Conservation (phyloP, 2,113 vertebrate species). For the Ptilonorhynchus violaceus region DNA sequence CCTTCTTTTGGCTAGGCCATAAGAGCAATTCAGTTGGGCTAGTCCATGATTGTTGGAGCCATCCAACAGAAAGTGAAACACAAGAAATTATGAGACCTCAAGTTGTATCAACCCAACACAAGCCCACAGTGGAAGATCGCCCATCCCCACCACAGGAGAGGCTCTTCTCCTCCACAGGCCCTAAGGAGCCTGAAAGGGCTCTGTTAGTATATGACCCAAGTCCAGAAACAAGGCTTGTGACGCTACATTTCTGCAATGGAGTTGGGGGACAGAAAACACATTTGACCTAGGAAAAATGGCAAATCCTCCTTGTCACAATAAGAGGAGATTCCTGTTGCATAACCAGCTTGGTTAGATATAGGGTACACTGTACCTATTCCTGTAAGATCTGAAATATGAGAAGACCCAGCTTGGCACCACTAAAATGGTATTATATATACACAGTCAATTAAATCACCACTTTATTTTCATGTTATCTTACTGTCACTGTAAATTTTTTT, state of each 20-base stretch:
- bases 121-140: background rate
- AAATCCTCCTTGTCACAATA: background rate
- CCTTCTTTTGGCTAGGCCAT: background rate
- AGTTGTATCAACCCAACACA: background rate
- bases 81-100: background rate
- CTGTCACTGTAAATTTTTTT: background rate
- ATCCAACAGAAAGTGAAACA: background rate
- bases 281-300: background rate
- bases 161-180: background rate
- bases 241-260: background rate
- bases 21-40: background rate
- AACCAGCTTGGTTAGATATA: background rate
- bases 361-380: background rate
- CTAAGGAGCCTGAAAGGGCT: background rate
- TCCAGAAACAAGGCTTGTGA: background rate
- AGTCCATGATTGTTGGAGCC: background rate
- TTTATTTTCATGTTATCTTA: background rate
- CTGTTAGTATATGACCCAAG: background rate
- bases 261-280: background rate
- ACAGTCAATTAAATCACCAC: background rate
- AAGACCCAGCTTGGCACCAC: background rate
- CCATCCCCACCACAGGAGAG: background rate
- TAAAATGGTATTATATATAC: background rate
- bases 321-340: background rate
- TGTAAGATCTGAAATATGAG: background rate